phyloP scores from a whole-genome alignment of 2,888 invertebrate genomes.

The Caenorhabditis becei region DNA sequence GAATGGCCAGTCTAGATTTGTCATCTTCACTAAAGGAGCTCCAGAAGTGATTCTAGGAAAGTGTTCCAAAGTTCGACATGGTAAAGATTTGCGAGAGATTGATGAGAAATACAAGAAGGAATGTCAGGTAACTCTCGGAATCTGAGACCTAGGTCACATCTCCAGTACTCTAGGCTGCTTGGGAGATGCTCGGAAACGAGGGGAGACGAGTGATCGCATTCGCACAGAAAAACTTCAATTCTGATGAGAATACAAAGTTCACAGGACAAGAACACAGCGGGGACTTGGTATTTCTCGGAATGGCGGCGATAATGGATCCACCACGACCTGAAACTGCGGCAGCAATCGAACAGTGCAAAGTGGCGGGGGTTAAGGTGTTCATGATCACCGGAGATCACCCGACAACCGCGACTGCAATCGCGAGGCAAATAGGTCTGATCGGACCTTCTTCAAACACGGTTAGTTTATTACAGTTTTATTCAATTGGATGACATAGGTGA shows the following conservation, averaged over 20 bases:
- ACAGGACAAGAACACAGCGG: conserved; percentile 65
- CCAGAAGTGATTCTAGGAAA: conserved; percentile 77
- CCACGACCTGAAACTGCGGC: conserved; percentile 78
- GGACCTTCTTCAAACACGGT: conserved; percentile 33
- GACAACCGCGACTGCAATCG: conserved; percentile 78
- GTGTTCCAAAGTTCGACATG: conserved; percentile 70
- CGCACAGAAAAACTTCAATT: conserved; percentile 77
- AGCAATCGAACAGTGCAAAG: conserved; percentile 80
- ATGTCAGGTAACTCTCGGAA: conserved; percentile 76
- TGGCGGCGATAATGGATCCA: conserved; percentile 81
- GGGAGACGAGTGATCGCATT: conserved; percentile 80
- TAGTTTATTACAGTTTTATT: conserved; percentile 1
- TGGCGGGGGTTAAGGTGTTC: conserved; percentile 81
- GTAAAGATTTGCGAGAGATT: conserved; percentile 72
- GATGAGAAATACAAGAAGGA: conserved; percentile 73
- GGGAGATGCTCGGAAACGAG: conserved; percentile 79
- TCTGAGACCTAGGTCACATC: neutral
- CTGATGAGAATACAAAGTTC: conserved; percentile 66
- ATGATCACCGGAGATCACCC: conserved; percentile 81
- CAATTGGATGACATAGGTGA: too few relatives aligned
- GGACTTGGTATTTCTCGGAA: conserved; percentile 79
- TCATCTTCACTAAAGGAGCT: conserved; percentile 80
- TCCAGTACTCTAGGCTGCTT: conserved; percentile 66
- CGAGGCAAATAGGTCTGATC: conserved; percentile 78
- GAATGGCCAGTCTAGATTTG: conserved; percentile 69